A percentile compares a stretch with the other conserved stretches of the same genome.
phyloP scores from a whole-genome alignment of 2,797 vertebrate genomes.

The Phaenicophaeus curvirostris region DNA sequence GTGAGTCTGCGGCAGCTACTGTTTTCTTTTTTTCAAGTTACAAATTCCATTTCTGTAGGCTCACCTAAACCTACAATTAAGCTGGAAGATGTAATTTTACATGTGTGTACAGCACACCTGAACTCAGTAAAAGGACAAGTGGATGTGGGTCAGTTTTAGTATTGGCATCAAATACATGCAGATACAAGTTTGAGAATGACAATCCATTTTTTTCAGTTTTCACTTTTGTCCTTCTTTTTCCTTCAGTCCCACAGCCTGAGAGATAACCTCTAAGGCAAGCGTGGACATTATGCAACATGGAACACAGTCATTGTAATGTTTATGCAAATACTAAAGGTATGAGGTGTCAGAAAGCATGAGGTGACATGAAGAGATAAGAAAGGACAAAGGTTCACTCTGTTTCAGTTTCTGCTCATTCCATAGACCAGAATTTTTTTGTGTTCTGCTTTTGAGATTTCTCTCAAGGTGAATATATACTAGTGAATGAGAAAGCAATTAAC shows the following conservation, averaged over 20 bases:
- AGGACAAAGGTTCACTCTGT: neutral
- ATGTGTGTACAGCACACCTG: neutral
- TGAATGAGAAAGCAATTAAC: constrained; percentile 41
- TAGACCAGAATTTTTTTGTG: neutral
- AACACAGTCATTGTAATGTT: accelerated
- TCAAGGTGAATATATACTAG: neutral
- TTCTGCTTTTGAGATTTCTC: constrained; percentile 21
- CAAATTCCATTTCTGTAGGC: neutral
- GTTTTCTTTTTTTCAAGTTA: neutral
- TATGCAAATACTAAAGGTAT: neutral
- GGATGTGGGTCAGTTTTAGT: neutral
- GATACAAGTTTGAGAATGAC: neutral
- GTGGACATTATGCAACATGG: neutral
- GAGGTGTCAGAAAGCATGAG: neutral
- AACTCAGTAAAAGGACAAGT: neutral
- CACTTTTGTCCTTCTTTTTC: neutral
- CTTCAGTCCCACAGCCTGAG: neutral
- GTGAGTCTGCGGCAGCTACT: neutral
- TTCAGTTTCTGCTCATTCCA: neutral
- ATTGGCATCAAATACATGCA: neutral
- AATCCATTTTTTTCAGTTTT: neutral
- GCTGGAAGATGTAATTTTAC: neutral
- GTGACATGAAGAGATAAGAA: neutral
- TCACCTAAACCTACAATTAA: neutral
- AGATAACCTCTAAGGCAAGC: neutral